Conservation (phyloP, 2,888 invertebrate species). For the Phytoseiulus persimilis region DNA sequence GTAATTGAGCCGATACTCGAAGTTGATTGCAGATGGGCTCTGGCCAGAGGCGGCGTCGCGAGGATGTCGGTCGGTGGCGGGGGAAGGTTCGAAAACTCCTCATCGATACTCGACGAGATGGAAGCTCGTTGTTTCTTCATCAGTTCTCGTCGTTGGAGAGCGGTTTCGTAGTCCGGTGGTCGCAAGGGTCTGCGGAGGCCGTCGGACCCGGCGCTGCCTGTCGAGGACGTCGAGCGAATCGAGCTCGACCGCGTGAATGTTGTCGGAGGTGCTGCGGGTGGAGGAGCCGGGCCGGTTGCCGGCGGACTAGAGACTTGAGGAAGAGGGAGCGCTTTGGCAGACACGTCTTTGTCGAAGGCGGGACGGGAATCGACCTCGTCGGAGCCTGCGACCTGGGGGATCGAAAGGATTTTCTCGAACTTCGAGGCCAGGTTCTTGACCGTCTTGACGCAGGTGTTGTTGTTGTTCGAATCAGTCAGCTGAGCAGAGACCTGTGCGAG, state of each 20-base stretch:
- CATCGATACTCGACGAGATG: conserved; percentile 30
- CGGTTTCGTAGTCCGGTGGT: conserved; percentile 46
- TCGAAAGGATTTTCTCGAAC: conserved; percentile 58
- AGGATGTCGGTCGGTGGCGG: conserved; percentile 27
- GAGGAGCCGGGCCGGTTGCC: neutral
- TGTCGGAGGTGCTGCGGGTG: neutral
- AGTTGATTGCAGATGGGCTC: conserved; percentile 19
- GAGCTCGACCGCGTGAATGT: conserved; percentile 28
- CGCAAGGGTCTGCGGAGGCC: conserved; percentile 44
- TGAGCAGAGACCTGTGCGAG: neutral
- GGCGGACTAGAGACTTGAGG: conserved; percentile 30
- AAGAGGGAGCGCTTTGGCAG: conserved; percentile 10
- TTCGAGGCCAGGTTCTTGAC: conserved; percentile 73
- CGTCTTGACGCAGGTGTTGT: conserved; percentile 51
- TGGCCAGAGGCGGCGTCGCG: conserved; percentile 26
- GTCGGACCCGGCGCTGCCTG: conserved; percentile 34
- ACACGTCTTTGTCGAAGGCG: conserved; percentile 5
- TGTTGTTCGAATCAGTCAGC: conserved; percentile 16
- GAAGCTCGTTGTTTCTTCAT: conserved; percentile 41
- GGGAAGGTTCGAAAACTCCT: conserved; percentile 32
- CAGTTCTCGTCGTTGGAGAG: conserved; percentile 45
- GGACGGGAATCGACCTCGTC: conserved; percentile 44
- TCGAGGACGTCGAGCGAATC: conserved; percentile 39
- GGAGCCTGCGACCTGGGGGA: conserved; percentile 40
- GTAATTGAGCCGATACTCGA: conserved; percentile 15